Percentiles rank a stretch among this genome's conserved stretches.
phyloP scores from a whole-genome alignment of 2,113 vertebrate genomes.

The Leptobrachium ailaonicum region DNA sequence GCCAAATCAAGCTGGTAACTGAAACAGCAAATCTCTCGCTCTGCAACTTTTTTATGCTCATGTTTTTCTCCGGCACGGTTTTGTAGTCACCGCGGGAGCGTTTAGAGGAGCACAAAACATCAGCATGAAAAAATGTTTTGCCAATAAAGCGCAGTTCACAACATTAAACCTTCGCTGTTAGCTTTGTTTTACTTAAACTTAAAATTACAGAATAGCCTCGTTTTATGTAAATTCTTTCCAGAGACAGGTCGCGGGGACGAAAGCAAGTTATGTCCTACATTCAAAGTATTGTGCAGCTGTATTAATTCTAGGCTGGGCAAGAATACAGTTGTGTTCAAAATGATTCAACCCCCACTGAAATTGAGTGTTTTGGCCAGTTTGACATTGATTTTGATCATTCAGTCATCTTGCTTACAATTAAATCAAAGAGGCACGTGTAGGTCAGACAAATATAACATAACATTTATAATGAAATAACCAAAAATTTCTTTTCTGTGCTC shows the following conservation, averaged over 20 bases:
- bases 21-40: conserved; percentile 3
- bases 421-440: no score
- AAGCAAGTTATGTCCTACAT: not conserved
- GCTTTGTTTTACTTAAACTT: conserved; percentile 1
- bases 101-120: not conserved
- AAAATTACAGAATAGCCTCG: not conserved
- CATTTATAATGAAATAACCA: no score
- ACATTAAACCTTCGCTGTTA: not conserved
- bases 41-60: conserved; percentile 4
- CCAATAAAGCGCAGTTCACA: not conserved
- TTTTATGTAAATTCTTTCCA: no score
- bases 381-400: no score
- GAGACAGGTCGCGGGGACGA: not conserved
- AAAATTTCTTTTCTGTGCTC: no score
- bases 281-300: not conserved
- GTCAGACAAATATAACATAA: no score
- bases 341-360: no score
- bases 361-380: no score
- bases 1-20: not conserved
- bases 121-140: conserved; percentile 9
- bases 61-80: conserved; percentile 1
- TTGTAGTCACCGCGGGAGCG: not conserved
- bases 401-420: no score
- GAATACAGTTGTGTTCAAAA: no score
- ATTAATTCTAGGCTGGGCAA: no score